phyloP scores from a whole-genome alignment of 2,113 vertebrate species.

The Blennius ocellaris region DNA sequence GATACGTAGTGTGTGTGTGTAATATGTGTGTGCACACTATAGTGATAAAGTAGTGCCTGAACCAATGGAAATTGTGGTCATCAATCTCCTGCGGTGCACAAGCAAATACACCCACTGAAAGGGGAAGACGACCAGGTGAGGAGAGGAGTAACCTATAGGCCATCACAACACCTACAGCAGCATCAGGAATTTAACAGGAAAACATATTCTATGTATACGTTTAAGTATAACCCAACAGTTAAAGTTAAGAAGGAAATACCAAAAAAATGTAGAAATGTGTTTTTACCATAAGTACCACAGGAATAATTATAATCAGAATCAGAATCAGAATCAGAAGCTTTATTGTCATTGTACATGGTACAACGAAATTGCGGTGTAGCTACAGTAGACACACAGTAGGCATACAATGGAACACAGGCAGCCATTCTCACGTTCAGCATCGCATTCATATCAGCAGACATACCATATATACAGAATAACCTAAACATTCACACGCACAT shows the following conservation, averaged over 20 bases:
- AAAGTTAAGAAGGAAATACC: not conserved
- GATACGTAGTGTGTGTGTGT: constrained; percentile 68
- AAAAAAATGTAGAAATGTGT: not conserved
- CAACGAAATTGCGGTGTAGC: too few relatives aligned
- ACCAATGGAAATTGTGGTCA: constrained; percentile 85
- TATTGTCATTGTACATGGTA: too few relatives aligned
- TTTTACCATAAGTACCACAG: not conserved
- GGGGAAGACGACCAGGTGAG: constrained; percentile 10
- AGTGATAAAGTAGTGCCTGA: constrained; percentile 82
- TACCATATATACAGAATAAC: too few relatives aligned
- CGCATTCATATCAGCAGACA: too few relatives aligned
- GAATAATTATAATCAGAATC: too few relatives aligned
- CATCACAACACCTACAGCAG: not conserved
- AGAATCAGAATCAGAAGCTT: too few relatives aligned
- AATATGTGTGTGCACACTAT: constrained; percentile 70
- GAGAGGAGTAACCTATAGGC: not conserved
- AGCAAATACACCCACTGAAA: constrained; percentile 6
- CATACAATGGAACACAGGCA: too few relatives aligned
- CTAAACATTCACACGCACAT: too few relatives aligned
- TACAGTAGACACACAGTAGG: too few relatives aligned
- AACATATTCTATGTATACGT: not conserved
- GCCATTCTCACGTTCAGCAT: too few relatives aligned
- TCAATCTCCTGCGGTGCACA: constrained; percentile 75
- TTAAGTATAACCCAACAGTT: not conserved
- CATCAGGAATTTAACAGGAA: not conserved